Evolutionary conservation across 2,113 vertebrate species (phyloP).

Genomic region (Beaufortia kweichowensis): DNA sequence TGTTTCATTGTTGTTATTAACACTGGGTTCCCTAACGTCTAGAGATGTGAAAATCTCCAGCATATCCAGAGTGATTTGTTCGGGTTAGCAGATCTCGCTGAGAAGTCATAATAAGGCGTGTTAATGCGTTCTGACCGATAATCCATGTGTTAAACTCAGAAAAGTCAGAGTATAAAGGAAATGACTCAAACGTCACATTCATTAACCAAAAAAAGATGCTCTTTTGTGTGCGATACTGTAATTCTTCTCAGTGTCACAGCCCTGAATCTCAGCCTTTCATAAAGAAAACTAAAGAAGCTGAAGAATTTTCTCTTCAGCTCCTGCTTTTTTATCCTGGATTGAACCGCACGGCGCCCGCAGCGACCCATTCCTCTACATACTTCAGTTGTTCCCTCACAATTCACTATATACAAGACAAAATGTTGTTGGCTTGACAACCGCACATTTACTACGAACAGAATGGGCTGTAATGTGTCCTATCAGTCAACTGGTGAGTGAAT

Average conservation of each 20-base stretch:
- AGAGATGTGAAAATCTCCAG: slow-evolving; percentile 27
- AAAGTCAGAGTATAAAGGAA: not conserved
- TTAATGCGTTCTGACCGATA: slow-evolving; percentile 50
- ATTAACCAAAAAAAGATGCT: slow-evolving; percentile 43
- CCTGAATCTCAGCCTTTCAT: not conserved
- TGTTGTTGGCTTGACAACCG: slow-evolving; percentile 57
- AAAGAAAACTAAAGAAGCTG: not conserved
- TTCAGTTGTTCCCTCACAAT: slow-evolving; percentile 48
- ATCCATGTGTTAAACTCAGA: slow-evolving; percentile 33
- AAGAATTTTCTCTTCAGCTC: not conserved
- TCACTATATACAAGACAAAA: slow-evolving; percentile 50
- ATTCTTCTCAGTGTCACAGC: not conserved
- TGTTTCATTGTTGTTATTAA: slow-evolving; percentile 45
- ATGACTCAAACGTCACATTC: slow-evolving; percentile 52
- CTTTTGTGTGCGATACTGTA: slow-evolving; percentile 11
- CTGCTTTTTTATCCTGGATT: slow-evolving; percentile 16
- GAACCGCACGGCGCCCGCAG: not conserved
- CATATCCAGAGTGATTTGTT: slow-evolving; percentile 40
- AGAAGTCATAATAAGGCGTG: slow-evolving; percentile 17
- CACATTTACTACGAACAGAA: slow-evolving; percentile 49
- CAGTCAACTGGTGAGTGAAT: slow-evolving; percentile 43
- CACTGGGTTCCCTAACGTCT: slow-evolving; percentile 42
- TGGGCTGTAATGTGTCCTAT: slow-evolving; percentile 53
- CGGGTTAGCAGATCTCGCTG: slow-evolving; percentile 53
- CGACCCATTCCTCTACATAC: slow-evolving; percentile 35